Percentiles rank a stretch among this genome's conserved stretches.
These are phyloP conservation scores for Plumapathes pennacea DNA, from an alignment of 92 coral and sea anemone genomes.

Conservation along the genomic window DNA sequence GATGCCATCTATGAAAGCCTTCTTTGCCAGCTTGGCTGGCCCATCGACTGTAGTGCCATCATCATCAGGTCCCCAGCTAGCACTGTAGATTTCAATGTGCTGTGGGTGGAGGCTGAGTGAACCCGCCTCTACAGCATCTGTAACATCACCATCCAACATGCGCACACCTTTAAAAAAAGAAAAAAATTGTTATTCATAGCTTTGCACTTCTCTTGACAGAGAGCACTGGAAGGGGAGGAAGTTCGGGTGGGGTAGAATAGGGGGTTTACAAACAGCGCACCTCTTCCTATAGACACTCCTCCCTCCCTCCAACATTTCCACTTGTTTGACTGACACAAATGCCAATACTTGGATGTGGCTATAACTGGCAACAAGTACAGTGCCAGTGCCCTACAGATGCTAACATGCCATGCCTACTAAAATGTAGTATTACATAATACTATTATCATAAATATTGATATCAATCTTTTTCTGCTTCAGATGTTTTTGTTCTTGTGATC, in stretches of 20 bases:
- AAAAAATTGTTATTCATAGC: not conserved
- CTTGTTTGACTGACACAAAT: no score
- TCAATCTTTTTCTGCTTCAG: no score
- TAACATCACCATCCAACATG: slow-evolving; percentile 89
- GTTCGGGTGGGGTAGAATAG: not conserved
- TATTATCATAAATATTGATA: no score
- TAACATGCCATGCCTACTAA: no score
- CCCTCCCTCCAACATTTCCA: no score
- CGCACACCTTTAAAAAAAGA: slow-evolving; percentile 60
- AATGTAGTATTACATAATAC: no score
- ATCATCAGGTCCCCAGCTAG: slow-evolving; percentile 94
- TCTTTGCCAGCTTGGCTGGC: slow-evolving; percentile 70
- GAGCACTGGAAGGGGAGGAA: not conserved
- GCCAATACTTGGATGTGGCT: no score
- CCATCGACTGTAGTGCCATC: slow-evolving; percentile 87
- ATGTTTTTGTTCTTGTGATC: no score
- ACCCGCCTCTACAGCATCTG: slow-evolving; percentile 81
- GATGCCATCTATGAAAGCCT: slow-evolving; percentile 77
- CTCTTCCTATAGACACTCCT: no score
- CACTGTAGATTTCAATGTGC: slow-evolving; percentile 74
- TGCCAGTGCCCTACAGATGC: no score
- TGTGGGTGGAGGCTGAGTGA: slow-evolving; percentile 76
- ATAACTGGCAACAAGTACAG: no score
- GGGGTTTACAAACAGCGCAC: no score
- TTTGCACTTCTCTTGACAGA: not conserved